Base-by-base conservation (phyloP, 2,797 vertebrate genomes). In the Coregonus sp. region DNA sequence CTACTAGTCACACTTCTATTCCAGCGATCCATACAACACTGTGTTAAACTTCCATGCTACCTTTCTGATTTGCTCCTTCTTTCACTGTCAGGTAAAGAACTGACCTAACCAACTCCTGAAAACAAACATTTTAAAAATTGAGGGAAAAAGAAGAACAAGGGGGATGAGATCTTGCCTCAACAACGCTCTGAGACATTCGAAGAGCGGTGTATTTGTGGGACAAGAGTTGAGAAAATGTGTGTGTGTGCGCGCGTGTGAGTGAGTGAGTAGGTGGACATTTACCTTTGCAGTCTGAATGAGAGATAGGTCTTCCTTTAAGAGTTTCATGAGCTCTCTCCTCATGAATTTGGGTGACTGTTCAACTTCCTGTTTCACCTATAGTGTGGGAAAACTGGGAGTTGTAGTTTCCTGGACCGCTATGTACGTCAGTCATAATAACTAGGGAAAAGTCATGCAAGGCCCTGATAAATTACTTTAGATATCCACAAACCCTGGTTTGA, bases 271-370 rank as follows among this genome's bases (percentile, higher is more conserved):
- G 59, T 74, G 79, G 77, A 5, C 52, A 77, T 90, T 99, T 99
- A 99, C 98, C 98, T 99, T 96, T 92, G 94, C 95, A 83, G 96
- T 95, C 94, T 97, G 96, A 93, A 90, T 88, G 92, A 97, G 94
- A 84, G 94, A 93, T 89, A 99, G 95, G 94, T 99, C 98, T 93
- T 98, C 97, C 96, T 96, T 98, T 95, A 95, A 93, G 91, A 96
- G 96, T 95, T 98, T 99, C 97, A 96, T 94, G 92, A 98, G 97
- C 90, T 97, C 97, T 98, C 97, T 98, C 96, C 96, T 97, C 95
- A 97, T 91, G 94, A 98, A 96, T 97, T 96, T 99, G 93, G 97
- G 96, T 85, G 97, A 97, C 94, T 93, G 94, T 93, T 96, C 96
- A 86, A 97, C 96, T 94, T 99, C 97, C 95, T 96, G 95, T 94